These are phyloP conservation scores for Falcunculus frontatus DNA, from an alignment of 2,113 vertebrate species.

Conservation along the genomic window DNA sequence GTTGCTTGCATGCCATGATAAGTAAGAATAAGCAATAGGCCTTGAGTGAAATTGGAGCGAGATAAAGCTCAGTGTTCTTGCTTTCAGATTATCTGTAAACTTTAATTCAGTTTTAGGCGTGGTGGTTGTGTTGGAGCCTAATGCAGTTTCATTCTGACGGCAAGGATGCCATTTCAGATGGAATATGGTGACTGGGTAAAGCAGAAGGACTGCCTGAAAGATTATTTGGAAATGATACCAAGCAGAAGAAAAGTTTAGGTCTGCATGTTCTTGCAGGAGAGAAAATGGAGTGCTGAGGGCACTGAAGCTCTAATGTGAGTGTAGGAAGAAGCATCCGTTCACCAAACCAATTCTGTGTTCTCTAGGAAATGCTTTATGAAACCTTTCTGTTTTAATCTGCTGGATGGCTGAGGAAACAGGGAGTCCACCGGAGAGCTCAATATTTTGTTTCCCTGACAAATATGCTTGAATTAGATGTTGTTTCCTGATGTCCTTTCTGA, in stretches of 20 bases:
- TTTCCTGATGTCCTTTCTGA: not conserved
- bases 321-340: not conserved
- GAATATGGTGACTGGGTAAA: not conserved
- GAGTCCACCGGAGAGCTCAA: not conserved
- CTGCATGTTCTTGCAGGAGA: accelerated
- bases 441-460: not conserved
- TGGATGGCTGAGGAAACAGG: not conserved
- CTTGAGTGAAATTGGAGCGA: not conserved
- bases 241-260: not conserved
- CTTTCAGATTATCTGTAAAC: not conserved
- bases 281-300: not conserved
- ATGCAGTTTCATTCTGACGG: not conserved
- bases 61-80: not conserved
- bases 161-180: not conserved
- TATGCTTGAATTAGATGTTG: not conserved
- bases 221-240: not conserved
- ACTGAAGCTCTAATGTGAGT: not conserved
- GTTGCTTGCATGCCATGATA: not conserved
- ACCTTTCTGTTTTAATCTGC: not conserved
- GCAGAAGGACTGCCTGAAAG: not conserved
- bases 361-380: not conserved
- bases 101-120: not conserved
- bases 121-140: not conserved
- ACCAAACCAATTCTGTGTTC: not conserved
- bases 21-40: not conserved